Evolutionary conservation across 2,888 invertebrate genomes (phyloP).

Genomic region (Strigamia crassipes): DNA sequence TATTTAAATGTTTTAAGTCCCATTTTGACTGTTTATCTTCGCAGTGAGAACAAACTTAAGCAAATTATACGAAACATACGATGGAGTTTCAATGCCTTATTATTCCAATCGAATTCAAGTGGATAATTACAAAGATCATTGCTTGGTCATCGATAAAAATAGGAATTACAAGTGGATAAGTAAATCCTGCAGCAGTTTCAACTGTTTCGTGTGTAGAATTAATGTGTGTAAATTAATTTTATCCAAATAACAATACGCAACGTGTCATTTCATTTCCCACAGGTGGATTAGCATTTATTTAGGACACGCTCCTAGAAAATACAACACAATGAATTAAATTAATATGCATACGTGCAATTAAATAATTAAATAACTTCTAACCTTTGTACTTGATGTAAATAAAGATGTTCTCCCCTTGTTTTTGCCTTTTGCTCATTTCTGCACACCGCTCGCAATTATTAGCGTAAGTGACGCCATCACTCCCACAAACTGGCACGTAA

Average conservation of each 20-base stretch:
- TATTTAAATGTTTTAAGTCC: not conserved
- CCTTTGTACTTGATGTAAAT: not conserved
- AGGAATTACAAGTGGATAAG: not conserved
- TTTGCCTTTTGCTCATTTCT: not conserved
- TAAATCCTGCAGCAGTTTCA: not conserved
- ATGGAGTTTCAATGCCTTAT: not conserved
- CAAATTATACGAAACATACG: not conserved
- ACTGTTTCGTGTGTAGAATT: not conserved
- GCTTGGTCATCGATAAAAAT: not conserved
- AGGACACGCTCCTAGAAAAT: no score
- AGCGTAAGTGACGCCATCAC: conserved; percentile 15
- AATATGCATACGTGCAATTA: no score
- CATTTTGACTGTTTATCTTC: not conserved
- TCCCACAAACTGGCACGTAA: conserved; percentile 10
- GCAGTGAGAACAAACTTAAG: not conserved
- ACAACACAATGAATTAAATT: no score
- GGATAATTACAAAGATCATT: conserved; percentile 1
- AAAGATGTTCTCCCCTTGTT: not conserved
- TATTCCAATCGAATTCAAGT: not conserved
- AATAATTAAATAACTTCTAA: not conserved
- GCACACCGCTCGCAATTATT: conserved; percentile 23
- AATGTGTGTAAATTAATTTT: no score
- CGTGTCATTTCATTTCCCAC: no score
- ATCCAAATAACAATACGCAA: no score
- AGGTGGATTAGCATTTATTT: no score